phyloP scores from a whole-genome alignment of 2,888 invertebrate species.

The Lithodes maja region DNA sequence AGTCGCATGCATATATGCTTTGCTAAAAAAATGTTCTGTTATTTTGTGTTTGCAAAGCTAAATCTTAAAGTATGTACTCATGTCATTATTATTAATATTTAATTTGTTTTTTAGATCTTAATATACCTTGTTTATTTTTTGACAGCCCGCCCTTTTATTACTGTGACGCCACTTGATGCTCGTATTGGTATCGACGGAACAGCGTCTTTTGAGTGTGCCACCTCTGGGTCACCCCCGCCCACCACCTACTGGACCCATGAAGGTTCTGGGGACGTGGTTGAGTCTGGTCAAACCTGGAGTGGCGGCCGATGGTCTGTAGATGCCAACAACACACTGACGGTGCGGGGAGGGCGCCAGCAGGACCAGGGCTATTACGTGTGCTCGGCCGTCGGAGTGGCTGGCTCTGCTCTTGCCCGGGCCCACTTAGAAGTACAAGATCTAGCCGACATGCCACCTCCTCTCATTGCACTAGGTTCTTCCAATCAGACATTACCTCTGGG shows the following conservation, averaged over 20 bases:
- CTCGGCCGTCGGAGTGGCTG: constrained; percentile 96
- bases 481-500: constrained; percentile 90
- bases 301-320: constrained; percentile 69
- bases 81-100: too few species aligned
- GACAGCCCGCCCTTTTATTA: constrained; percentile 68
- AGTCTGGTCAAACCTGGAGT: constrained; percentile 67
- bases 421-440: constrained; percentile 83
- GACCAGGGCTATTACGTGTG: constrained; percentile 89
- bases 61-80: too few species aligned
- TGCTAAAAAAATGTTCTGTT: too few species aligned
- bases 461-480: constrained; percentile 89
- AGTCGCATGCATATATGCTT: neutral
- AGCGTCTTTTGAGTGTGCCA: constrained; percentile 67
- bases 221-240: constrained; percentile 70
- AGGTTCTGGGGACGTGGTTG: constrained; percentile 68
- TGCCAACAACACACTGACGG: constrained; percentile 66
- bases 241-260: constrained; percentile 69
- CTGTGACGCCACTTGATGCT: constrained; percentile 65
- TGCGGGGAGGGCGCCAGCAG: constrained; percentile 57
- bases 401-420: constrained; percentile 90
- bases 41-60: neutral
- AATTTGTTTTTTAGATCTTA: neutral
- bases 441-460: constrained; percentile 82
- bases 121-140: neutral
- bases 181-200: constrained; percentile 67